Percentiles rank a stretch among this genome's conserved stretches.
These are phyloP conservation scores for Camponotus vicinus DNA, from an alignment of 1,140 invertebrate species.

Conservation along the genomic window DNA sequence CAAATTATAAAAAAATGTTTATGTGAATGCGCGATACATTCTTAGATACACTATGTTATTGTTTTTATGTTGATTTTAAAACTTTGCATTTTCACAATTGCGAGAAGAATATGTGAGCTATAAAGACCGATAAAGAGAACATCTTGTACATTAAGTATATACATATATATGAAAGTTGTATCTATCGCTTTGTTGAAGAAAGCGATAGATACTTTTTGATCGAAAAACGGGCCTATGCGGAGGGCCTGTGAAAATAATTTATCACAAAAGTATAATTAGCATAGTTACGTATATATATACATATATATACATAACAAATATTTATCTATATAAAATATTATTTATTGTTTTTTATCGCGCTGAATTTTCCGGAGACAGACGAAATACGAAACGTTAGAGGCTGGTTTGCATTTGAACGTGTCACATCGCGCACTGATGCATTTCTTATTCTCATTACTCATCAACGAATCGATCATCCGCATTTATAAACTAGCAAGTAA, in stretches of 20 bases:
- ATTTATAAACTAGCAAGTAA: slow-evolving; percentile 38
- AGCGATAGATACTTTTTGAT: slow-evolving; percentile 55
- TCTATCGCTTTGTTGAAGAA: slow-evolving; percentile 54
- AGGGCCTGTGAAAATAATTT: slow-evolving; percentile 80
- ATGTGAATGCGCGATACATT: background rate
- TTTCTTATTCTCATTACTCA: slow-evolving; percentile 37
- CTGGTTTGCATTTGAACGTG: slow-evolving; percentile 64
- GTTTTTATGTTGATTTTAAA: slow-evolving; percentile 49
- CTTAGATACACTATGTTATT: background rate
- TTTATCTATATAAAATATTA: slow-evolving; percentile 81
- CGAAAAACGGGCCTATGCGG: slow-evolving; percentile 69
- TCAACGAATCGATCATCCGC: slow-evolving; percentile 54
- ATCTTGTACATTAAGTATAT: slow-evolving; percentile 70
- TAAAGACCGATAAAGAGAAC: slow-evolving; percentile 64
- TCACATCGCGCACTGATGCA: slow-evolving; percentile 22
- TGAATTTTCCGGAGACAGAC: slow-evolving; percentile 61
- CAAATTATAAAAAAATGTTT: slow-evolving; percentile 39
- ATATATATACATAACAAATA: slow-evolving; percentile 64
- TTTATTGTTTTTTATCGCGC: slow-evolving; percentile 76
- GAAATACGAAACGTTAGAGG: slow-evolving; percentile 67
- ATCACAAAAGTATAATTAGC: slow-evolving; percentile 83
- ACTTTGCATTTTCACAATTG: slow-evolving; percentile 41
- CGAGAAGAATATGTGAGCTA: slow-evolving; percentile 44
- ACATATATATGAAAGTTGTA: slow-evolving; percentile 66
- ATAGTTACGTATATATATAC: slow-evolving; percentile 74